Conservation (phyloP, 2,113 vertebrate genomes). For the Thalassarche chlororhynchos region DNA sequence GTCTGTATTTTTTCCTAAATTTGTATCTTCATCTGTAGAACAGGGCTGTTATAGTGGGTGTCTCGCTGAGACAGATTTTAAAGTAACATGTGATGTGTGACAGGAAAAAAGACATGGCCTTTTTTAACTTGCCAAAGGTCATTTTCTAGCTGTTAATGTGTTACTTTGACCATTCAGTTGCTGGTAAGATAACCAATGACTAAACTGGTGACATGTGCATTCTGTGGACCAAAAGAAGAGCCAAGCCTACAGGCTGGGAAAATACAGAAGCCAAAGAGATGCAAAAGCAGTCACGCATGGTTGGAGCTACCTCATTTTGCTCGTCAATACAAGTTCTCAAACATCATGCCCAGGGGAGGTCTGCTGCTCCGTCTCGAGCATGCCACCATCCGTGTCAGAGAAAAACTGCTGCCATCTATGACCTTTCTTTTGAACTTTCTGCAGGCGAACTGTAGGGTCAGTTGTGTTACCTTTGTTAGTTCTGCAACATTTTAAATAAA, state of each 20-base stretch:
- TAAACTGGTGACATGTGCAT: not conserved
- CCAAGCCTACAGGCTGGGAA: conserved; percentile 39
- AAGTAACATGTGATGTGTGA: not conserved
- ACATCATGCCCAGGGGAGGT: not conserved
- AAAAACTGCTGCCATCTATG: not conserved
- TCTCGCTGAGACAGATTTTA: not conserved
- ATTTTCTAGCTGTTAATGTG: not conserved
- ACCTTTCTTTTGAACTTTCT: conserved; percentile 28
- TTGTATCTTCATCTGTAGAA: not conserved
- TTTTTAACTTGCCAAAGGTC: not conserved
- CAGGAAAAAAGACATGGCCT: not conserved
- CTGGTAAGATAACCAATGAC: not conserved
- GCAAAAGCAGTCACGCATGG: not conserved
- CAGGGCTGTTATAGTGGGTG: not conserved
- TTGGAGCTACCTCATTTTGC: conserved; percentile 51
- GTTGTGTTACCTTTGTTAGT: not conserved
- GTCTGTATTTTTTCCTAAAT: not conserved
- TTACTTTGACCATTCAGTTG: not conserved
- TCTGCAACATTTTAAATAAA: conserved; percentile 32
- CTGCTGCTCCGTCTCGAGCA: conserved; percentile 41
- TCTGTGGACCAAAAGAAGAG: conserved; percentile 30
- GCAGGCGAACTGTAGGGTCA: conserved; percentile 27
- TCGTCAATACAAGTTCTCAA: conserved; percentile 54
- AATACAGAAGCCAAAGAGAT: conserved; percentile 30
- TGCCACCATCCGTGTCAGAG: not conserved